Base-by-base conservation (phyloP, 2,113 vertebrate genomes). In the Alligator mississippiensis region DNA sequence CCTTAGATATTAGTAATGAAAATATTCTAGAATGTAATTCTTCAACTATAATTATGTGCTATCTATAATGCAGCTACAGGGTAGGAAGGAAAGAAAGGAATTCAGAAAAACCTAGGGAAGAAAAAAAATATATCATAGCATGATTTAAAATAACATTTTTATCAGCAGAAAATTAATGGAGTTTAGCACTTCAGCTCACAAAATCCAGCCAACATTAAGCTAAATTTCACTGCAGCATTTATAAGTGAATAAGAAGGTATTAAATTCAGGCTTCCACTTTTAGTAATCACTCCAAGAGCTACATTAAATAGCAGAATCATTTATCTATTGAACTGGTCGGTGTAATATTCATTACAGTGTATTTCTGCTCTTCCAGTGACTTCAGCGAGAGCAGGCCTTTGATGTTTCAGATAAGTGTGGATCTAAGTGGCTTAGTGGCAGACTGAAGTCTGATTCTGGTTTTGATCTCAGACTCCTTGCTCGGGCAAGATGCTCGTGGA, bases 71-170 rank as follows among this genome's bases (percentile, higher is more conserved):
- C 72, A 95, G 92, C 90, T 79, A 96, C 92, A 70, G 88, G 94
- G 68, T 85, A 94, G 62, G 78, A 85, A 80, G 87, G 47, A 57
- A 60, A 90, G 89, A 93, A 94, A 93, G 76, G 74, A 92, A 96
- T 75, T 92, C 38, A 94, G 80, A 47, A 55, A 89, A n/a, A 27
- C 82, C 82, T 92, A 95, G 88, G 93, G 82, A 95, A 86, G 85
- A 86, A 91, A 87, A 87, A 93, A 96, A 96, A 89, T n/a, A 96
- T 94, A 93, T 79, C 94, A 94, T 92, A 82, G 86, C 94, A 95
- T 93, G 89, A 96, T 59, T 88, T 96, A 95, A 97, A 96, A 95
- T 96, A 96, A 96, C 62, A 88, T 95, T 97, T 97, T 97, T 95
- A 92, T 95, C 96, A 94, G 92, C 68, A 94, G 90, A 96, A 93